Percentiles rank a stretch among this genome's conserved stretches.
Conservation (phyloP, 1,140 invertebrate species). For the Listronotus bonariensis region DNA sequence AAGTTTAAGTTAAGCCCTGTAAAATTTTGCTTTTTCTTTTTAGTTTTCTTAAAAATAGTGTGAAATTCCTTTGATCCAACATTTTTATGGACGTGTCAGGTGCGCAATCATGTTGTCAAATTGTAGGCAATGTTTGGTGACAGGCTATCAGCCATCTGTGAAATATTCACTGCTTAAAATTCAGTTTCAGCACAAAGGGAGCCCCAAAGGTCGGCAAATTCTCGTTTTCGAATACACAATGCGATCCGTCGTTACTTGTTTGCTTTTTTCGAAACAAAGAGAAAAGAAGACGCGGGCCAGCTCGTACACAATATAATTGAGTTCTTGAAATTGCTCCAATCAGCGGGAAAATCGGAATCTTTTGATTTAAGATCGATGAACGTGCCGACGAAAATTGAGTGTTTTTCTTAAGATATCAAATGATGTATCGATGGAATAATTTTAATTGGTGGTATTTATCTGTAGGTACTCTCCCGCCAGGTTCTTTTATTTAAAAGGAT, state of each 20-base stretch:
- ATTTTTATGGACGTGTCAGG: conserved; percentile 35
- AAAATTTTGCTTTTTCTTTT: too few relatives aligned
- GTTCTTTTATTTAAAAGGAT: too few relatives aligned
- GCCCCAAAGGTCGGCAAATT: conserved; percentile 39
- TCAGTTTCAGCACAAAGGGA: conserved; percentile 42
- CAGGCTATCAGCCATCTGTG: conserved; percentile 42
- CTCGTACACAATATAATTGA: conserved; percentile 24
- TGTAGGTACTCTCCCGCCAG: too few relatives aligned
- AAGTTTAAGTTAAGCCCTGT: too few relatives aligned
- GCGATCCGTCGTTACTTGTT: conserved; percentile 23
- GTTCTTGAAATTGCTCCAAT: conserved; percentile 23
- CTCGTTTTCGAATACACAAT: conserved; percentile 40
- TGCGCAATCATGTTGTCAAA: conserved; percentile 48
- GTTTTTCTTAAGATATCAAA: not conserved
- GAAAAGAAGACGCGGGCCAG: conserved; percentile 2
- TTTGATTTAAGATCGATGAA: conserved; percentile 3
- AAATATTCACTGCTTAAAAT: conserved; percentile 49
- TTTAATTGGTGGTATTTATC: too few relatives aligned
- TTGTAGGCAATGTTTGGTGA: conserved; percentile 43
- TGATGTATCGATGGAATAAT: too few relatives aligned
- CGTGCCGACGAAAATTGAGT: not conserved
- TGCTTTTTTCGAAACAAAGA: conserved; percentile 16
- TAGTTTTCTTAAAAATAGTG: too few relatives aligned
- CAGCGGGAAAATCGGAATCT: conserved; percentile 8
- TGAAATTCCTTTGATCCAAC: not conserved